These are phyloP conservation scores for Harpalus rufipes DNA, from an alignment of 2,888 invertebrate species.

Conservation along the genomic window DNA sequence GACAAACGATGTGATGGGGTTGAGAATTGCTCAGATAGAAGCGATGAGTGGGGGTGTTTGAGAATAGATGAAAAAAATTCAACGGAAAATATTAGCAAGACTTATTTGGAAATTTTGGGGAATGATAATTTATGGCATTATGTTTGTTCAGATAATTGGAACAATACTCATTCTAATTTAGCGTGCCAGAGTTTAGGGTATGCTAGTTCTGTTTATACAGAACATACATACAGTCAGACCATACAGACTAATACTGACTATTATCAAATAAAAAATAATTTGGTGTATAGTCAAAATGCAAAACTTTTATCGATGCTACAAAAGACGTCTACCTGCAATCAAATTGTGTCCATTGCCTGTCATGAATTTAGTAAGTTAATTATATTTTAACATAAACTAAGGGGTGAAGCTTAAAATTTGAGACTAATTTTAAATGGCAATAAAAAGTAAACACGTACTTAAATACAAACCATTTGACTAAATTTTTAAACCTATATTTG, in stretches of 20 bases:
- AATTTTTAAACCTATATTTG: too few species aligned
- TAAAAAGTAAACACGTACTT: too few species aligned
- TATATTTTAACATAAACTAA: constrained; percentile 49
- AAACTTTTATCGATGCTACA: constrained; percentile 77
- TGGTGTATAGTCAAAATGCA: not conserved
- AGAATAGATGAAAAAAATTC: constrained; percentile 19
- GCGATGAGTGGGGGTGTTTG: constrained; percentile 82
- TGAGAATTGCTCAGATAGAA: constrained; percentile 81
- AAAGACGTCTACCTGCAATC: constrained; percentile 76
- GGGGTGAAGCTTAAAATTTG: too few species aligned
- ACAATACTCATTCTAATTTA: constrained; percentile 78
- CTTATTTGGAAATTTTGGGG: constrained; percentile 69
- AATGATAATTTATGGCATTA: constrained; percentile 75
- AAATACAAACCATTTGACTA: too few species aligned
- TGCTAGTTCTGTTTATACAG: constrained; percentile 75
- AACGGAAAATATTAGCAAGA: constrained; percentile 16
- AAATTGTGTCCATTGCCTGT: constrained; percentile 79
- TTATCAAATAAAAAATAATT: constrained; percentile 71
- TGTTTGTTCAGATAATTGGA: constrained; percentile 80
- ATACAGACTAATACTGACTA: constrained; percentile 72
- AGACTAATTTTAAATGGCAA: too few species aligned
- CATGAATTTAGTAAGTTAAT: constrained; percentile 78
- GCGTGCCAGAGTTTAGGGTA: constrained; percentile 80
- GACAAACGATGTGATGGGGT: constrained; percentile 80
- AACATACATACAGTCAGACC: constrained; percentile 71